Base-by-base conservation (phyloP, 1,140 invertebrate species). In the Sweltsa coloradensis region DNA sequence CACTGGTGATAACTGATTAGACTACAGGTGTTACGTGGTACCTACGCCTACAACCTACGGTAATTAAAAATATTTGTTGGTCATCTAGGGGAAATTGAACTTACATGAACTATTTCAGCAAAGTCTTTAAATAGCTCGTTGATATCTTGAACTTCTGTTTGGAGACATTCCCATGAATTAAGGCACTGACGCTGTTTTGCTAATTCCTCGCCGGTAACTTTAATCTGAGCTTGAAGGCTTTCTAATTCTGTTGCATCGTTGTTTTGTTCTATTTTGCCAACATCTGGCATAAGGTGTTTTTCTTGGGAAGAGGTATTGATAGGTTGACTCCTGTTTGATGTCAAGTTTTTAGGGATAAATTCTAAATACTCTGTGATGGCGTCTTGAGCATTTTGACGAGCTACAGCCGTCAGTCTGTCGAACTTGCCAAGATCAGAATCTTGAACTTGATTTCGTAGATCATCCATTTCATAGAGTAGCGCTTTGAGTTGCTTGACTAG, bases 291-390 rank as follows among this genome's bases (percentile, higher is more conserved):
- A n/a, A n/a, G n/a, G n/a, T n/a, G n/a, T n/a, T n/a, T n/a, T n/a
- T n/a, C n/a, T n/a, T n/a, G n/a, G n/a, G n/a, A n/a, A n/a, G n/a
- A n/a, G n/a, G n/a, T n/a, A n/a, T n/a, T n/a, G n/a, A n/a, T n/a
- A n/a, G n/a, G n/a, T n/a, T n/a, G n/a, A n/a, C n/a, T n/a, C n/a
- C n/a, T n/a, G n/a, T n/a, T n/a, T n/a, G n/a, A n/a, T n/a, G n/a
- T n/a, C n/a, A n/a, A n/a, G n/a, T n/a, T n/a, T n/a, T n/a, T n/a
- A n/a, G n/a, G n/a, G n/a, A n/a, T n/a, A n/a, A n/a, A n/a, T n/a
- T 80, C 78, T 53, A 79, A 64, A 61, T 81, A 85, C 53, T 78
- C 75, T 54, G 73, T 68, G 51, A 83, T 76, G 3, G 79, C 73
- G 18, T 66, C 63, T 5, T 77, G 66, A 1, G 80, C 78, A 49